Conservation (phyloP, 1,140 invertebrate species). For the Ganaspis sp. region DNA sequence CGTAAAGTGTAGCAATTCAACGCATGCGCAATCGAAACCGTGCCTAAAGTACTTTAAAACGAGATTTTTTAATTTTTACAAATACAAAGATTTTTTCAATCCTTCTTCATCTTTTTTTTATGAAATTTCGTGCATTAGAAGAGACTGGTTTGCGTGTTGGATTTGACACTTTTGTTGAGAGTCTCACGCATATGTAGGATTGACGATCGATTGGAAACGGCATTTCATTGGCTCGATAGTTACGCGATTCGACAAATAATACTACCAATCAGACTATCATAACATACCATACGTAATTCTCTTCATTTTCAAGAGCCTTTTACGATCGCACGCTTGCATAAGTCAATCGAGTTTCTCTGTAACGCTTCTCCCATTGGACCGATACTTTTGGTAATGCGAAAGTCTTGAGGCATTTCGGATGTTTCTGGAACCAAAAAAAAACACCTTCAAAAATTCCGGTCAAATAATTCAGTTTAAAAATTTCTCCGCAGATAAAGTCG, state of each 20-base stretch:
- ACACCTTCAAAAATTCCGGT: not conserved
- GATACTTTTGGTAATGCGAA: conserved; percentile 18
- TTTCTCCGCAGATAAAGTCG: no score
- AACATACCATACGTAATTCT: conserved; percentile 16
- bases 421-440: not conserved
- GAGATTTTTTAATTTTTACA: no score
- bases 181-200: not conserved
- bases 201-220: not conserved
- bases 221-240: not conserved
- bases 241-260: not conserved
- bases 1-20: no score
- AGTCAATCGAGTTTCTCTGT: conserved; percentile 17
- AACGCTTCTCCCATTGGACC: not conserved
- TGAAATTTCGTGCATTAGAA: not conserved
- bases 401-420: not conserved
- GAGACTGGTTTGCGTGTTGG: not conserved
- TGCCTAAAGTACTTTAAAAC: no score
- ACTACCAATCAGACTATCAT: not conserved
- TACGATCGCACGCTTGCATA: conserved; percentile 11
- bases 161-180: not conserved
- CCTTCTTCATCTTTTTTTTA: no score
- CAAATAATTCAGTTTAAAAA: not conserved
- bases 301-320: conserved; percentile 12
- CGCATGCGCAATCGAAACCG: no score
- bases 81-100: no score